Evolutionary conservation across 1,140 invertebrate species (phyloP).

Genomic region (Agrypnia vestita): DNA sequence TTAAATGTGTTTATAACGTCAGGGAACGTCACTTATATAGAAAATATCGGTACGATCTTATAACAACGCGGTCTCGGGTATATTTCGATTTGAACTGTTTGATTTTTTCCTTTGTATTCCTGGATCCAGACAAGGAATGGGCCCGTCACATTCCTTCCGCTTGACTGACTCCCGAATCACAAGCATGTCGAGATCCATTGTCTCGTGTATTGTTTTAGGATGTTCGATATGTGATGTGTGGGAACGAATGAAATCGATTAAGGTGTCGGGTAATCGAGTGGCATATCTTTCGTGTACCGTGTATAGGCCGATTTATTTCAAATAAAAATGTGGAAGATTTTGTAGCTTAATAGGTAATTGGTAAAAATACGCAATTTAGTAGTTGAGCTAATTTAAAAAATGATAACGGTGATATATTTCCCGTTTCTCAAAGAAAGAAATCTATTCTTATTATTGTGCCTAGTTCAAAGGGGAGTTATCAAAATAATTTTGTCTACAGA

Average conservation of each 20-base stretch:
- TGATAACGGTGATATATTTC: too few species aligned
- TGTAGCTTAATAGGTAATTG: too few species aligned
- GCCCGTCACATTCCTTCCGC: background rate
- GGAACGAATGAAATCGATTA: slow-evolving; percentile 27
- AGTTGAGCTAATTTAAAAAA: too few species aligned
- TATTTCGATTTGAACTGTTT: slow-evolving; percentile 14
- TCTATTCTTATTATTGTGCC: too few species aligned
- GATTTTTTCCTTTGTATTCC: background rate
- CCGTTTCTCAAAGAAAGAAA: too few species aligned
- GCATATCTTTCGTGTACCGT: background rate
- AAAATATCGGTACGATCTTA: background rate
- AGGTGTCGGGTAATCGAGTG: background rate
- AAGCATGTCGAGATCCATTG: slow-evolving; percentile 36
- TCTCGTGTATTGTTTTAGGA: slow-evolving; percentile 19
- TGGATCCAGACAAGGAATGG: background rate
- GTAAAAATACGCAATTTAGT: too few species aligned
- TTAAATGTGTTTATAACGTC: background rate
- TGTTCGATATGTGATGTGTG: slow-evolving; percentile 1
- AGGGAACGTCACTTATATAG: background rate
- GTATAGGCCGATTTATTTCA: too few species aligned
- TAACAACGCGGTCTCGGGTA: slow-evolving; percentile 16
- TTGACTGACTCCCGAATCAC: slow-evolving; percentile 4
- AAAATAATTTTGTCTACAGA: too few species aligned
- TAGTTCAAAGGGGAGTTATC: too few species aligned
- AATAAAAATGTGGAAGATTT: too few species aligned